These are phyloP conservation scores for Phymatocera aterrima DNA, from an alignment of 2,888 invertebrate genomes.

Conservation along the genomic window DNA sequence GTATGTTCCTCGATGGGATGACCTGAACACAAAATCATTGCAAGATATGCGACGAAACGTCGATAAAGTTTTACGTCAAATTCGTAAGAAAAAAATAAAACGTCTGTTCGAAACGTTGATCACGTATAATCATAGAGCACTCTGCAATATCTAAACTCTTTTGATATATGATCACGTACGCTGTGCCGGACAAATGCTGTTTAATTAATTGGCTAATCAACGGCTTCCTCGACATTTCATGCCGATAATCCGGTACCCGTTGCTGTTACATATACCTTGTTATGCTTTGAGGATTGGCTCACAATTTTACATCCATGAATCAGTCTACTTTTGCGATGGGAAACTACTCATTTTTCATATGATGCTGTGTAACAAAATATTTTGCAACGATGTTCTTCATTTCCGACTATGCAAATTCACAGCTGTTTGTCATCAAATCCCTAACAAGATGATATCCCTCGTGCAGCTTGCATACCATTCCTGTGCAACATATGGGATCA, in stretches of 20 bases:
- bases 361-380: background rate
- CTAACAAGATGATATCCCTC: too few species aligned
- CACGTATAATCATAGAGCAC: background rate
- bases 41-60: too few species aligned
- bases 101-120: background rate
- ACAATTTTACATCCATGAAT: background rate
- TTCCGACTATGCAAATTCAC: too few species aligned
- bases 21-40: too few species aligned
- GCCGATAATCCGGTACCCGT: background rate
- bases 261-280: background rate
- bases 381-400: too few species aligned
- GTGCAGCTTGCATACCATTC: too few species aligned
- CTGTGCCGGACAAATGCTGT: background rate
- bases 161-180: background rate
- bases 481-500: too few species aligned
- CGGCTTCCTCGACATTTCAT: background rate
- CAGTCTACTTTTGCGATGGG: background rate
- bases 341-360: background rate
- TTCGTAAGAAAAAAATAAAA: background rate
- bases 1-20: too few species aligned
- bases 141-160: background rate
- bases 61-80: too few species aligned
- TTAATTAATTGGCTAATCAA: constrained; percentile 15
- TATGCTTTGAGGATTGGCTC: background rate
- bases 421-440: too few species aligned